Evolutionary conservation across 1,140 invertebrate genomes (phyloP).

Genomic region (Megalopta genalis): DNA sequence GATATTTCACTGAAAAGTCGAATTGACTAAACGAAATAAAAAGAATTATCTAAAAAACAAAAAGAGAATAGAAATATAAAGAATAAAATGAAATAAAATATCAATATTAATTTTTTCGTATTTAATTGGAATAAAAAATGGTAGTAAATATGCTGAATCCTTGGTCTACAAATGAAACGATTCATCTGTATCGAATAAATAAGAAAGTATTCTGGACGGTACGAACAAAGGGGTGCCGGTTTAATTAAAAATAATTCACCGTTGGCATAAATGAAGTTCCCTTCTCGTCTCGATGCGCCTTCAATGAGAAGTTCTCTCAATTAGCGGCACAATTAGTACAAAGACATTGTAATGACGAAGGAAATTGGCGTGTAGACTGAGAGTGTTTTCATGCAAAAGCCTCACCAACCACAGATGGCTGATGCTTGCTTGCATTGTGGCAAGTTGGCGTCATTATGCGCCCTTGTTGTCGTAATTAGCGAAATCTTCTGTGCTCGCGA

Average conservation of each 20-base stretch:
- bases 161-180: too few species aligned
- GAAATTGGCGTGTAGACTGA: not conserved
- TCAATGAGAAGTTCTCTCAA: not conserved
- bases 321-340: not conserved
- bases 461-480: constrained; percentile 1
- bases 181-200: not conserved
- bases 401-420: not conserved
- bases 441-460: not conserved
- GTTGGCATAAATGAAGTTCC: not conserved
- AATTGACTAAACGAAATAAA: too few species aligned
- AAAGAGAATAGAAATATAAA: too few species aligned
- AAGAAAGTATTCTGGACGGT: not conserved
- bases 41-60: too few species aligned
- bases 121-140: too few species aligned
- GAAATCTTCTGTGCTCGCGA: not conserved
- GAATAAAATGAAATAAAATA: too few species aligned
- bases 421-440: not conserved
- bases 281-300: not conserved
- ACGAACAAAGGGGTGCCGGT: not conserved
- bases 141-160: too few species aligned
- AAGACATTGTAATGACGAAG: not conserved
- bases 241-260: not conserved
- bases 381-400: constrained; percentile 4
- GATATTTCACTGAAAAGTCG: too few species aligned
- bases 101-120: too few species aligned